Conservation (phyloP, 2,797 vertebrate species). For the Enteromius treurensis region DNA sequence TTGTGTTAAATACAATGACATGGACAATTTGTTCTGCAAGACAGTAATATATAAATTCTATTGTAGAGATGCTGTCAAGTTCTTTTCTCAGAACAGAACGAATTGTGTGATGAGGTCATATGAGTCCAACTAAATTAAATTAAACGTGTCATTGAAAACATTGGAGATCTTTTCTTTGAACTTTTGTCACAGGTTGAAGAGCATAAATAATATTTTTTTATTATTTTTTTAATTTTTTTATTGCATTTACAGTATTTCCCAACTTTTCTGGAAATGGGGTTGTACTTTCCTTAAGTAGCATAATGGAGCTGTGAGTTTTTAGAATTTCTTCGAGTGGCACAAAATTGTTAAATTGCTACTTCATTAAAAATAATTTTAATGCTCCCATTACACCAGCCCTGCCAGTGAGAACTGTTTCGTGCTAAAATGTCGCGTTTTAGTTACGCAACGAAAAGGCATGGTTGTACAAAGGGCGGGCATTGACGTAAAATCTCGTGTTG, state of each 20-base stretch:
- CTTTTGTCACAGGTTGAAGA: background rate
- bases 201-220: background rate
- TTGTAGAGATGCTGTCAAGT: background rate
- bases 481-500: background rate
- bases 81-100: background rate
- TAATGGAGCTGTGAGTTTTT: background rate
- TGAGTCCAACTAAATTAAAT: no score
- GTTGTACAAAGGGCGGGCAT: slow-evolving; percentile 55
- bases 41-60: background rate
- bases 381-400: background rate
- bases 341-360: background rate
- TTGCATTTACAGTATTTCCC: background rate
- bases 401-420: slow-evolving; percentile 52
- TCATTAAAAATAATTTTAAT: background rate
- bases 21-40: background rate
- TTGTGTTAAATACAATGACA: background rate
- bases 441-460: slow-evolving; percentile 52
- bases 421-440: slow-evolving; percentile 57
- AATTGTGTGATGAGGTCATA: background rate
- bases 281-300: background rate
- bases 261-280: background rate
- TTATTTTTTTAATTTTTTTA: background rate
- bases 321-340: background rate
- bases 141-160: background rate
- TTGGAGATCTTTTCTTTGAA: background rate